phyloP scores from a whole-genome alignment of 35 echinoderm and acorn worm species.

The Apostichopus californicus region DNA sequence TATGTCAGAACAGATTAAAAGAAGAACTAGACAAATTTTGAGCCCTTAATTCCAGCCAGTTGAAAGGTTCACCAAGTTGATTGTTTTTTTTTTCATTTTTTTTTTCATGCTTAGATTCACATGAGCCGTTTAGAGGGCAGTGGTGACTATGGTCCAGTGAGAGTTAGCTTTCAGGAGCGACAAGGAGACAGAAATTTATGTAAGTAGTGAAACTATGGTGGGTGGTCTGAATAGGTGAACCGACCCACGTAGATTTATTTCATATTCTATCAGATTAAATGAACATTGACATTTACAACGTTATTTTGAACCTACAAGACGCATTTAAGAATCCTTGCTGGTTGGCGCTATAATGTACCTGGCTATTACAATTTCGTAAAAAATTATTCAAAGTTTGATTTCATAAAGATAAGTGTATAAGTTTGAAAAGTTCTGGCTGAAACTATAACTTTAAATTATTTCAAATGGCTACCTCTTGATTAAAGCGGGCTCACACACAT shows the following conservation, averaged over 20 bases:
- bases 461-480: too few relatives aligned
- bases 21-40: too few relatives aligned
- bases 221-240: neutral
- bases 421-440: neutral
- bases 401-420: neutral
- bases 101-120: conserved; percentile 68
- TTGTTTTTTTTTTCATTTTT: conserved; percentile 33
- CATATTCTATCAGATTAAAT: neutral
- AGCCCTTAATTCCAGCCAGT: too few relatives aligned
- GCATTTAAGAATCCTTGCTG: too few relatives aligned
- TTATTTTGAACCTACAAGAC: too few relatives aligned
- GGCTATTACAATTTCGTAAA: too few relatives aligned
- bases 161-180: conserved; percentile 83
- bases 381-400: neutral
- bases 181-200: conserved; percentile 90
- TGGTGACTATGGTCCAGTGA: conserved; percentile 84
- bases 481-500: too few relatives aligned
- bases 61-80: neutral
- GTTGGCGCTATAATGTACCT: too few relatives aligned
- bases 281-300: neutral
- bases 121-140: conserved; percentile 86
- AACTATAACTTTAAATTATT: too few relatives aligned
- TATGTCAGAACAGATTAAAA: too few relatives aligned
- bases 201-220: conserved; percentile 57
- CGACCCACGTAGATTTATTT: neutral